Percentiles rank a stretch among this genome's conserved stretches.
Evolutionary conservation across 2,797 vertebrate genomes (phyloP).

Genomic region (Pseudotriccus pelzelni): DNA sequence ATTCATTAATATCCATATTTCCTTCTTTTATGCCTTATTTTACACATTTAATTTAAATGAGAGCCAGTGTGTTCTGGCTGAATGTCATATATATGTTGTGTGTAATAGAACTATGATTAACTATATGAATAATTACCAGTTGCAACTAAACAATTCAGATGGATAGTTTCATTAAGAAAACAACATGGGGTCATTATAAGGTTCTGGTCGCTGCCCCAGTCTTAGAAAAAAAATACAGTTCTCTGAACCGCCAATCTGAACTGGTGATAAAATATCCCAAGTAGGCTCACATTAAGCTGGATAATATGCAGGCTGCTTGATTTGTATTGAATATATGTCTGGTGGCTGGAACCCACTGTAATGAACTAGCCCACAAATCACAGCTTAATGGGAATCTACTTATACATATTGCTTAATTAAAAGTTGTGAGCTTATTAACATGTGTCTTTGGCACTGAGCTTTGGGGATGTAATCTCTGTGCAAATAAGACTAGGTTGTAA

Average conservation of each 20-base stretch:
- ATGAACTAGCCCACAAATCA: conserved; percentile 99
- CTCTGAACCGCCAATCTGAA: conserved; percentile 83
- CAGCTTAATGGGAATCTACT: conserved; percentile 97
- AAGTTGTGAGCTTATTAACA: conserved; percentile 99
- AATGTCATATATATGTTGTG: background rate
- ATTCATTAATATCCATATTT: background rate
- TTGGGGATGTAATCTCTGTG: conserved; percentile 86
- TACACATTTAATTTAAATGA: conserved; percentile 14
- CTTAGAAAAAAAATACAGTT: conserved; percentile 81
- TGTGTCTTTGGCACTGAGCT: conserved; percentile 92
- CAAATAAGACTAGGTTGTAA: conserved; percentile 90
- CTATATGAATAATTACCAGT: conserved; percentile 67
- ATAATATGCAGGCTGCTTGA: conserved; percentile 94
- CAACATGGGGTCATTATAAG: conserved; percentile 78
- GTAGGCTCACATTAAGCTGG: conserved; percentile 89
- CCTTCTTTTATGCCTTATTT: conserved; percentile 5
- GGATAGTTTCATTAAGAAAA: conserved; percentile 79
- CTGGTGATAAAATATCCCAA: conserved; percentile 91
- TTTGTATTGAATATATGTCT: conserved; percentile 98
- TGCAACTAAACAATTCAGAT: conserved; percentile 80
- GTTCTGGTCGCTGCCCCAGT: conserved; percentile 77
- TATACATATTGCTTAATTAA: conserved; percentile 99
- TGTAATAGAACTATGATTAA: conserved; percentile 70
- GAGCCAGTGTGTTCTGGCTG: background rate
- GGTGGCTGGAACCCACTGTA: conserved; percentile 89